These are phyloP conservation scores for Campoplex capitator DNA, from an alignment of 2,888 invertebrate species.

Conservation along the genomic window DNA sequence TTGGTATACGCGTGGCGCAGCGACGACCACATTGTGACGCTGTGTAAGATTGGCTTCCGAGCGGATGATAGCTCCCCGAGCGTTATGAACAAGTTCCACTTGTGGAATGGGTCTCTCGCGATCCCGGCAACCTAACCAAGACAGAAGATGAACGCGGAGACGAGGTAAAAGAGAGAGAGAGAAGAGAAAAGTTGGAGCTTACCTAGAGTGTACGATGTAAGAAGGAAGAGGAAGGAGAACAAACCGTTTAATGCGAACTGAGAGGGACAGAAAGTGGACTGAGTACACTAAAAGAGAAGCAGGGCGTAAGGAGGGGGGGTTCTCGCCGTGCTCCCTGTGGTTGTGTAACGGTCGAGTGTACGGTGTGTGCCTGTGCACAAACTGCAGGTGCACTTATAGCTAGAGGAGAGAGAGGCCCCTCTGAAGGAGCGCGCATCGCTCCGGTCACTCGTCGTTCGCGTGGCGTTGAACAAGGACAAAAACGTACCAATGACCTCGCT, in stretches of 20 bases:
- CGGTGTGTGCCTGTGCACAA: slow-evolving; percentile 63
- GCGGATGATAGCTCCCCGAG: slow-evolving; percentile 80
- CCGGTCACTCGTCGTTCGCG: slow-evolving; percentile 82
- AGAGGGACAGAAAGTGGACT: slow-evolving; percentile 15
- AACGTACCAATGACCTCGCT: slow-evolving; percentile 58
- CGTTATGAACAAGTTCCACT: slow-evolving; percentile 80
- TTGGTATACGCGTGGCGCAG: slow-evolving; percentile 56
- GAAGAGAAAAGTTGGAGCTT: slow-evolving; percentile 29
- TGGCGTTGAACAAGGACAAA: slow-evolving; percentile 77
- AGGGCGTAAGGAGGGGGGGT: slow-evolving; percentile 27
- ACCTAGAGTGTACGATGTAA: slow-evolving; percentile 41
- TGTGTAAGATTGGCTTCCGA: slow-evolving; percentile 82
- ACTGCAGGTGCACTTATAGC: slow-evolving; percentile 80
- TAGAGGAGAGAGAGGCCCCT: slow-evolving; percentile 39
- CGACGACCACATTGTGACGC: slow-evolving; percentile 71
- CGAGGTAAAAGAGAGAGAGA: slow-evolving; percentile 61
- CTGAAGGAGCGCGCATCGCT: slow-evolving; percentile 49
- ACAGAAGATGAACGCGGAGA: slow-evolving; percentile 47
- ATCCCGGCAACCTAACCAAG: slow-evolving; percentile 59
- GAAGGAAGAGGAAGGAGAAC: slow-evolving; percentile 57
- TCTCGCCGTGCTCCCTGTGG: slow-evolving; percentile 30
- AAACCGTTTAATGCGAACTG: slow-evolving; percentile 31
- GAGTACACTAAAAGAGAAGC: slow-evolving; percentile 58
- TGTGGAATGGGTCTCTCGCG: slow-evolving; percentile 72
- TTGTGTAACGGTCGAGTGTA: slow-evolving; percentile 63